Evolutionary conservation across 1,140 invertebrate species (phyloP).

Genomic region (Onthophagus taurus): DNA sequence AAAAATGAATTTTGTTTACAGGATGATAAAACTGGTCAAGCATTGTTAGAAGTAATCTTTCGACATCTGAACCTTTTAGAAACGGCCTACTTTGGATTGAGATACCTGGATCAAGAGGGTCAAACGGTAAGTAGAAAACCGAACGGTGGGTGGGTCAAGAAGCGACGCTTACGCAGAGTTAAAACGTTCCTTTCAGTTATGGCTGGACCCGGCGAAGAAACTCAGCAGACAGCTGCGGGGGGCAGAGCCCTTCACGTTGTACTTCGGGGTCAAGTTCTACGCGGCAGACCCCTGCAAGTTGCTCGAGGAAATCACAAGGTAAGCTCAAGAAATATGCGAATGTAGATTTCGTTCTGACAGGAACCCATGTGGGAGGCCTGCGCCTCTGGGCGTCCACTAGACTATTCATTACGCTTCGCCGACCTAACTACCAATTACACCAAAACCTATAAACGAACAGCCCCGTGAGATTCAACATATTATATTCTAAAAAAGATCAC

Average conservation of each 20-base stretch:
- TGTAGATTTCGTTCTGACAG: conserved; percentile 15
- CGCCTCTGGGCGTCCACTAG: conserved; percentile 6
- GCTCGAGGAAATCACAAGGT: conserved; percentile 91
- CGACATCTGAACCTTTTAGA: conserved; percentile 83
- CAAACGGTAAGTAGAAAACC: conserved; percentile 63
- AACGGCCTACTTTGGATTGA: conserved; percentile 86
- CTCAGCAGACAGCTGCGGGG: conserved; percentile 69
- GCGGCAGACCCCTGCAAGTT: conserved; percentile 94
- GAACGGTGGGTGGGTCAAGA: too few relatives aligned
- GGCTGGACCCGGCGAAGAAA: conserved; percentile 79
- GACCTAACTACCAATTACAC: conserved; percentile 17
- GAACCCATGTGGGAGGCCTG: conserved; percentile 12
- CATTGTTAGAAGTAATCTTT: conserved; percentile 78
- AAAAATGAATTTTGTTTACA: conserved; percentile 42
- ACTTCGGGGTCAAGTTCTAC: conserved; percentile 98
- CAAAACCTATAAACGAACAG: conserved; percentile 1
- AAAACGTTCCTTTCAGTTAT: conserved; percentile 55
- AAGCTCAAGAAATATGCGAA: conserved; percentile 28
- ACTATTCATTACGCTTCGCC: conserved; percentile 16
- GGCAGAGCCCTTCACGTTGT: conserved; percentile 76
- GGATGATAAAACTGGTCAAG: conserved; percentile 75
- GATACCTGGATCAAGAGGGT: conserved; percentile 77
- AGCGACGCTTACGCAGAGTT: neutral
- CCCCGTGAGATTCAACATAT: too few relatives aligned
- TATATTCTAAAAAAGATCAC: too few relatives aligned